Evolutionary conservation across 2,888 invertebrate genomes (phyloP).

Genomic region (Anodontia alba): DNA sequence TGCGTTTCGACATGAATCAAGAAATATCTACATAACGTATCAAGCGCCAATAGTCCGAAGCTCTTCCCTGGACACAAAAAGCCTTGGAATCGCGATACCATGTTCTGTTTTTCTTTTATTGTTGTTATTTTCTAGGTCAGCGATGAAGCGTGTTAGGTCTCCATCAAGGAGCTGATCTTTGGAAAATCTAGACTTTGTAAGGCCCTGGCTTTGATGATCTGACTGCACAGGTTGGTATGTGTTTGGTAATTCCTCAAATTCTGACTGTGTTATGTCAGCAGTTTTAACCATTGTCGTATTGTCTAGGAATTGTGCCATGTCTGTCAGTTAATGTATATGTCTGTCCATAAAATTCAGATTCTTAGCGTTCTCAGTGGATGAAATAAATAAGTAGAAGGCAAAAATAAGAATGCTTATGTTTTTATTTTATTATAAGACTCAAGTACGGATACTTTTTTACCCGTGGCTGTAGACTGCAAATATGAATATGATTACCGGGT

Average conservation of each 20-base stretch:
- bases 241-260: neutral
- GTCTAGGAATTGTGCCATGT: neutral
- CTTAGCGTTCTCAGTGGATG: neutral
- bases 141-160: neutral
- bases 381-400: neutral
- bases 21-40: neutral
- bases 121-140: neutral
- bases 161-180: neutral
- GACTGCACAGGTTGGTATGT: neutral
- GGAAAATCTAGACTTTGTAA: neutral
- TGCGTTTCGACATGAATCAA: neutral
- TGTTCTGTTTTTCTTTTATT: neutral
- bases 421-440: neutral
- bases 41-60: neutral
- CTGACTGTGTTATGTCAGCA: neutral
- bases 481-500: neutral
- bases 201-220: neutral
- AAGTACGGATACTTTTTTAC: neutral
- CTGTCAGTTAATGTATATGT: neutral
- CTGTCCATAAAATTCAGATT: neutral
- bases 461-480: neutral
- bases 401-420: neutral
- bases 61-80: neutral
- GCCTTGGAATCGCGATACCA: neutral
- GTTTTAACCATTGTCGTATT: neutral